Percentiles rank a stretch among this genome's conserved stretches.
phyloP scores from a whole-genome alignment of 64 coral and sea anemone species.

The Montipora sp. region DNA sequence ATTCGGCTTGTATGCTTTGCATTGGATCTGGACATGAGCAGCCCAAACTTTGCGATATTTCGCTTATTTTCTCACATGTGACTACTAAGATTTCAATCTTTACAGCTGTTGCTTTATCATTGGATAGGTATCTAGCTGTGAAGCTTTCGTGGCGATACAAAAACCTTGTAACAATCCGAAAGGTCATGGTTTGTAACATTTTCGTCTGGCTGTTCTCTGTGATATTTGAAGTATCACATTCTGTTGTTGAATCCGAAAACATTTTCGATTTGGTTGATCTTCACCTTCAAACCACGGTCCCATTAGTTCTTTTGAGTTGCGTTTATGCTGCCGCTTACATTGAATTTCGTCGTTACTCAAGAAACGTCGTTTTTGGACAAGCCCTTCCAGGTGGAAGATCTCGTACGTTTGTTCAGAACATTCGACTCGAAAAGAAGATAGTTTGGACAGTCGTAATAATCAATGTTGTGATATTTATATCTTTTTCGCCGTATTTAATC shows the following conservation, averaged over 20 bases:
- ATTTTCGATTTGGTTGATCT: conserved; percentile 62
- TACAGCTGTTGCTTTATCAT: conserved; percentile 64
- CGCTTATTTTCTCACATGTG: conserved; percentile 64
- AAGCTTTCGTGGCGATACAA: conserved; percentile 72
- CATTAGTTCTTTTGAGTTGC: conserved; percentile 18
- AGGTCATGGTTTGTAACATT: conserved; percentile 28
- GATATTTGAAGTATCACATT: conserved; percentile 76
- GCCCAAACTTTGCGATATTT: conserved; percentile 13
- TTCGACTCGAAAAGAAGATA: conserved; percentile 68
- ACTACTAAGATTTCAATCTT: conserved; percentile 74
- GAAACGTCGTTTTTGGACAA: conserved; percentile 59
- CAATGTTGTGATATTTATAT: conserved; percentile 61
- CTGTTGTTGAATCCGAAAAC: background rate
- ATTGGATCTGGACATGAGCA: background rate
- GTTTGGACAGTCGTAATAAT: conserved; percentile 64
- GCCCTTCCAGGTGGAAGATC: background rate
- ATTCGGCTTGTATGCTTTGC: conserved; percentile 63
- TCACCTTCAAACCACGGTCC: conserved; percentile 78
- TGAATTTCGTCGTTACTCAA: conserved; percentile 68
- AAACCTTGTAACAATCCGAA: conserved; percentile 31
- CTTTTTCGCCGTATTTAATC: conserved; percentile 66
- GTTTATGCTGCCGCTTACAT: conserved; percentile 66
- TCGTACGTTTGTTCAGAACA: conserved; percentile 29
- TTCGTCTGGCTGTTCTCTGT: conserved; percentile 53
- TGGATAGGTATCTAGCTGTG: conserved; percentile 73